phyloP scores from a whole-genome alignment of 2,113 vertebrate species.

The Pelecanoides urinatrix region DNA sequence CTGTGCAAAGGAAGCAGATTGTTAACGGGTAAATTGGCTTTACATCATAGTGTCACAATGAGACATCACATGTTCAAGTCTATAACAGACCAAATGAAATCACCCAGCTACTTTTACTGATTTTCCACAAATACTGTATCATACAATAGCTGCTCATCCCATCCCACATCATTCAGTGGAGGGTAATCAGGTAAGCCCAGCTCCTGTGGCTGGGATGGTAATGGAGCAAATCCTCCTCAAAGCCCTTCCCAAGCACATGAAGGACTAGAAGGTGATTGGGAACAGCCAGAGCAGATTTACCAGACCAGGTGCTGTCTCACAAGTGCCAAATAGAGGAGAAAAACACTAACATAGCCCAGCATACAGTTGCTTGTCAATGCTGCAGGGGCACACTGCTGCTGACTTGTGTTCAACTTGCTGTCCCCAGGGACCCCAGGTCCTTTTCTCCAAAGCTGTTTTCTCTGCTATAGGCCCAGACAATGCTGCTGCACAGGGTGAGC shows the following conservation, averaged over 20 bases:
- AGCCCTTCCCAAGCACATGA: background rate
- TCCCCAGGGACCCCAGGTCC: background rate
- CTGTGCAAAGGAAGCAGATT: background rate
- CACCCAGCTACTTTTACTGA: background rate
- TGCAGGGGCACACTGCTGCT: background rate
- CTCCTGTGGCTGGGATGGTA: background rate
- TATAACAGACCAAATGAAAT: background rate
- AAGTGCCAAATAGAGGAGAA: background rate
- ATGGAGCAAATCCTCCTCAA: background rate
- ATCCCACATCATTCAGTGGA: background rate
- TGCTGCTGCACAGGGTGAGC: background rate
- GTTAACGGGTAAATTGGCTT: background rate
- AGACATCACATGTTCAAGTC: background rate
- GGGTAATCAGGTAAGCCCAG: background rate
- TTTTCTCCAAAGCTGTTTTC: background rate
- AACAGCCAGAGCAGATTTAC: background rate
- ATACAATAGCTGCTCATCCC: background rate
- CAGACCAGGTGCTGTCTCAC: background rate
- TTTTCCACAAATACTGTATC: background rate
- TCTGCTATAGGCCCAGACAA: rapidly evolving
- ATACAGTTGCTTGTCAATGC: background rate
- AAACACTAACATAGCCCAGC: background rate
- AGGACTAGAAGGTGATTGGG: background rate
- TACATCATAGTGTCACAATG: background rate
- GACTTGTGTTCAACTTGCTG: background rate